phyloP scores from a whole-genome alignment of 2,888 invertebrate genomes.

The Eudasyphora cyanicolor region DNA sequence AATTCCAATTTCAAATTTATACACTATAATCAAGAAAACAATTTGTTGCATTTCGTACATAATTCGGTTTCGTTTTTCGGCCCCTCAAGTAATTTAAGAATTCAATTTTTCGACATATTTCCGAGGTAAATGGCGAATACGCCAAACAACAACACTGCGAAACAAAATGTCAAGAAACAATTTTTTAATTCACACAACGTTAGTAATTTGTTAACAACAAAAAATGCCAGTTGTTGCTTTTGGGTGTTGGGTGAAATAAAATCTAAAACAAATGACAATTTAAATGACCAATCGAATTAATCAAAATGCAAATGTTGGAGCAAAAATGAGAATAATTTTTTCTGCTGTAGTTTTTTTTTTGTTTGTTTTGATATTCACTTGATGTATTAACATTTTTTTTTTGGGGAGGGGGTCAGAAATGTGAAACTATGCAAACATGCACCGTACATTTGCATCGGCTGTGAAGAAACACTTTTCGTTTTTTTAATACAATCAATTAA shows the following conservation, averaged over 20 bases:
- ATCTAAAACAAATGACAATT: slow-evolving; percentile 54
- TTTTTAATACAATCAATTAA: too few species aligned
- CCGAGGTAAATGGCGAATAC: slow-evolving; percentile 36
- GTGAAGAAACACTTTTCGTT: too few species aligned
- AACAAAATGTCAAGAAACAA: slow-evolving; percentile 25
- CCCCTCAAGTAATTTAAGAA: slow-evolving; percentile 61
- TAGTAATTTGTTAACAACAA: slow-evolving; percentile 49
- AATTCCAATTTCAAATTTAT: slow-evolving; percentile 13
- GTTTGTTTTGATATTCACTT: too few species aligned
- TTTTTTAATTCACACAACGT: slow-evolving; percentile 48
- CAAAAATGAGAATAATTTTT: background rate
- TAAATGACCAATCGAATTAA: slow-evolving; percentile 57
- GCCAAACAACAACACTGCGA: background rate
- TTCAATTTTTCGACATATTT: slow-evolving; percentile 51
- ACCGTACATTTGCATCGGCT: too few species aligned
- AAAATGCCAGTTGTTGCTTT: background rate
- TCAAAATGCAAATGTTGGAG: slow-evolving; percentile 37
- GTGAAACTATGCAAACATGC: too few species aligned
- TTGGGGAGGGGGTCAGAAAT: too few species aligned
- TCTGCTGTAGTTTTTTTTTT: background rate
- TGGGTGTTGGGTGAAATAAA: slow-evolving; percentile 9
- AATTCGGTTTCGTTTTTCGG: slow-evolving; percentile 18
- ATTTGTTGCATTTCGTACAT: slow-evolving; percentile 55
- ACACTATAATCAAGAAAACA: slow-evolving; percentile 53
- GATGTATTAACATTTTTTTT: too few species aligned